Evolutionary conservation across 2,113 vertebrate species (phyloP).

Genomic region (Eclectus roratus): DNA sequence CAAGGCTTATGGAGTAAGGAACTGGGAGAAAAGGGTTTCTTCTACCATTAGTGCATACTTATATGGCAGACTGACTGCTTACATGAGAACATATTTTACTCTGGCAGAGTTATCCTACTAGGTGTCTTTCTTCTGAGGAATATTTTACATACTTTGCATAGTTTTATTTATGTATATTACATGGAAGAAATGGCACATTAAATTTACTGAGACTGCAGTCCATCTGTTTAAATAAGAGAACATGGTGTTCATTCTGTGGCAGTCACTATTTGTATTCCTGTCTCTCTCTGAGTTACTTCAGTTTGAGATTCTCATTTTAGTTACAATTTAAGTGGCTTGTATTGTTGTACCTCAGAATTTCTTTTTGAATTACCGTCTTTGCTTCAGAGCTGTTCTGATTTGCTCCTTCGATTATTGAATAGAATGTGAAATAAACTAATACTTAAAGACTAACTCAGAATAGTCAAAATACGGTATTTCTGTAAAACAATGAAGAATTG

Average conservation of each 20-base stretch:
- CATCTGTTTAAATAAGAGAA: neutral
- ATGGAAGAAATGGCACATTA: neutral
- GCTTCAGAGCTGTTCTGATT: neutral
- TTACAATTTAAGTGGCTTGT: neutral
- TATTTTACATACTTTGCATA: neutral
- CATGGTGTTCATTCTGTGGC: accelerated
- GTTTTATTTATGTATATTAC: neutral
- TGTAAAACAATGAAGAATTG: conserved; percentile 25
- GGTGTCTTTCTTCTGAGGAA: neutral
- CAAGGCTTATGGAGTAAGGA: neutral
- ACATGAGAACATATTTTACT: neutral
- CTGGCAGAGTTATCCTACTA: neutral
- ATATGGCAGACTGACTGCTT: neutral
- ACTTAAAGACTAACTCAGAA: neutral
- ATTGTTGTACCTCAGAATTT: neutral
- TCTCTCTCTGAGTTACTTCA: neutral
- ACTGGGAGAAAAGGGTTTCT: neutral
- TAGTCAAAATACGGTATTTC: conserved; percentile 44
- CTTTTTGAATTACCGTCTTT: neutral
- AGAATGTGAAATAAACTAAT: conserved; percentile 13
- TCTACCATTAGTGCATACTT: neutral
- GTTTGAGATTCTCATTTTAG: neutral
- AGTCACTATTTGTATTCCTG: neutral
- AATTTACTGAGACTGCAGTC: neutral
- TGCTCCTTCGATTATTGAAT: neutral